Evolutionary conservation across 2,888 invertebrate species (phyloP).

Genomic region (Synergus gifuensis): DNA sequence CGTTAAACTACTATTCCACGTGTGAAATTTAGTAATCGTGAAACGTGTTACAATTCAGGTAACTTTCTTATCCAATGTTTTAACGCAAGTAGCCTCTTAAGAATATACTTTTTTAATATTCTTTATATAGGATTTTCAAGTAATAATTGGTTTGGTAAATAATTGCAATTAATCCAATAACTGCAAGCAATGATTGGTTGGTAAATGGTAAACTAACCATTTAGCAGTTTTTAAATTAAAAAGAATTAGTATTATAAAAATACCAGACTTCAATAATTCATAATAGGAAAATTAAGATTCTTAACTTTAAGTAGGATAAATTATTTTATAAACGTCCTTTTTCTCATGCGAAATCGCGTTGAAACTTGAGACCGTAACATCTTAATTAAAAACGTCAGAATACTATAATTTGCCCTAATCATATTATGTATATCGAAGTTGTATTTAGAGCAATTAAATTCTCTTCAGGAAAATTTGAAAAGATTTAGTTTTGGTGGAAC

Average conservation of each 20-base stretch:
- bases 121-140: no score
- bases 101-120: neutral
- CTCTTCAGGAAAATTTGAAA: neutral
- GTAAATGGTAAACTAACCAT: no score
- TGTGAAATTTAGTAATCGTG: neutral
- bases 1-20: slow-evolving; percentile 7
- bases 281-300: neutral
- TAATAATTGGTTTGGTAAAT: no score
- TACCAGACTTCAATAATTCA: neutral
- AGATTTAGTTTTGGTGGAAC: neutral
- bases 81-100: neutral
- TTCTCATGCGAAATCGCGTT: slow-evolving; percentile 28
- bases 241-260: neutral
- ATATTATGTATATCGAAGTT: neutral
- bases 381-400: slow-evolving; percentile 35
- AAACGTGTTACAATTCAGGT: neutral
- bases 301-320: slow-evolving; percentile 6
- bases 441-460: slow-evolving; percentile 10
- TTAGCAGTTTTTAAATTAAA: no score
- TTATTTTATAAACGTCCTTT: slow-evolving; percentile 14
- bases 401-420: slow-evolving; percentile 25
- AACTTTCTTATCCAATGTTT: slow-evolving; percentile 5
- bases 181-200: no score
- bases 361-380: slow-evolving; percentile 26
- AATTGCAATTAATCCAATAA: no score